A percentile compares a stretch with the other conserved stretches of the same genome.
Evolutionary conservation across 2,113 vertebrate genomes (phyloP).

Genomic region (Aldabrachelys gigantea): DNA sequence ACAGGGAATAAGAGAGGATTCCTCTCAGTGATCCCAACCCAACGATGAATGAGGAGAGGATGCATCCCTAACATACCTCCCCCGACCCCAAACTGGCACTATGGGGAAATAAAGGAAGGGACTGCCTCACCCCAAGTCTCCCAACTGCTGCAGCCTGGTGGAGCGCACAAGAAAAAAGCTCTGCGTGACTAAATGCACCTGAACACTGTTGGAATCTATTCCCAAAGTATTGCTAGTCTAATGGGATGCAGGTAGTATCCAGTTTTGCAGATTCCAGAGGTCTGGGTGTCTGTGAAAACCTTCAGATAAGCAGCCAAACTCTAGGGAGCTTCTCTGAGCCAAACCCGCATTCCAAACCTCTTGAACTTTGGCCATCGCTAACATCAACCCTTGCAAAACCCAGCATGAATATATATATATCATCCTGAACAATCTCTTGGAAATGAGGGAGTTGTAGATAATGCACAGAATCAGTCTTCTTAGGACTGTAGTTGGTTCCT

Average conservation of each 20-base stretch:
- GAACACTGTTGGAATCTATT: background rate
- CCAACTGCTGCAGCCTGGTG: background rate
- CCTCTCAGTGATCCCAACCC: background rate
- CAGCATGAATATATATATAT: background rate
- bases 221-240: background rate
- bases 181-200: background rate
- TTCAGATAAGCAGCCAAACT: background rate
- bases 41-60: background rate
- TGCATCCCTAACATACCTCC: background rate
- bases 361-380: background rate
- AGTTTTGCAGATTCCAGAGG: background rate
- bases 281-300: background rate
- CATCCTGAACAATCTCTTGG: background rate
- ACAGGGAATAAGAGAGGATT: background rate
- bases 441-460: background rate
- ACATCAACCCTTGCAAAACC: background rate
- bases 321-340: background rate
- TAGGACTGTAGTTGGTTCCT: background rate
- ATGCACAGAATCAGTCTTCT: background rate
- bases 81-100: background rate
- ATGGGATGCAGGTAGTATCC: background rate
- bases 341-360: background rate
- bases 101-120: background rate
- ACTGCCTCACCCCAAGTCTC: background rate
- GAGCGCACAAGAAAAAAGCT: background rate